Evolutionary conservation across 1,140 invertebrate species (phyloP).

Genomic region (Lordiphosa clarofinis): DNA sequence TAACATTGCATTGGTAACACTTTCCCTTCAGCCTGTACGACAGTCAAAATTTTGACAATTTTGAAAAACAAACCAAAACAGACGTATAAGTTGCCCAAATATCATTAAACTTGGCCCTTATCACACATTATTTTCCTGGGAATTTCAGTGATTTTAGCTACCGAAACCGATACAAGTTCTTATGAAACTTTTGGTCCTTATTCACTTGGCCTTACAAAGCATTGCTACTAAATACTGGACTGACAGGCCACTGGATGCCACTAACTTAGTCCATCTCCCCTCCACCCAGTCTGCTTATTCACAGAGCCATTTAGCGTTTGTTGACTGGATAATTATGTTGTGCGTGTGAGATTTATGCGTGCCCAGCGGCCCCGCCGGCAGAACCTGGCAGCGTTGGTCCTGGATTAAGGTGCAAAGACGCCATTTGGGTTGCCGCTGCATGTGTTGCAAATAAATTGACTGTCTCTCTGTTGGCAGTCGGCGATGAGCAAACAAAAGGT

Average conservation of each 20-base stretch:
- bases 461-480: constrained; percentile 47
- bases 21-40: no score
- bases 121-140: no score
- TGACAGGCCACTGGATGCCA: constrained; percentile 33
- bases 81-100: no score
- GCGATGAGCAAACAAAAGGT: constrained; percentile 59
- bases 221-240: constrained; percentile 33
- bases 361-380: constrained; percentile 2
- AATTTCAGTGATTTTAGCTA: no score
- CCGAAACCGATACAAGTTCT: no score
- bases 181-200: no score
- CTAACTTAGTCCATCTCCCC: constrained; percentile 26
- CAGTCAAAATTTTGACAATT: no score
- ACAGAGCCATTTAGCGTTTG: constrained; percentile 63
- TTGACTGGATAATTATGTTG: constrained; percentile 77
- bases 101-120: no score
- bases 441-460: constrained; percentile 75
- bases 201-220: constrained; percentile 29
- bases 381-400: constrained; percentile 1
- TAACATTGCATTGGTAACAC: no score
- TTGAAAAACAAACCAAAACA: no score
- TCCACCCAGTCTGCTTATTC: constrained; percentile 21
- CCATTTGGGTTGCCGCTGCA: constrained; percentile 46
- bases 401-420: constrained; percentile 68
- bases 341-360: constrained; percentile 70